Base-by-base conservation (phyloP, 2,797 vertebrate genomes). In the Enteromius paludinosus region DNA sequence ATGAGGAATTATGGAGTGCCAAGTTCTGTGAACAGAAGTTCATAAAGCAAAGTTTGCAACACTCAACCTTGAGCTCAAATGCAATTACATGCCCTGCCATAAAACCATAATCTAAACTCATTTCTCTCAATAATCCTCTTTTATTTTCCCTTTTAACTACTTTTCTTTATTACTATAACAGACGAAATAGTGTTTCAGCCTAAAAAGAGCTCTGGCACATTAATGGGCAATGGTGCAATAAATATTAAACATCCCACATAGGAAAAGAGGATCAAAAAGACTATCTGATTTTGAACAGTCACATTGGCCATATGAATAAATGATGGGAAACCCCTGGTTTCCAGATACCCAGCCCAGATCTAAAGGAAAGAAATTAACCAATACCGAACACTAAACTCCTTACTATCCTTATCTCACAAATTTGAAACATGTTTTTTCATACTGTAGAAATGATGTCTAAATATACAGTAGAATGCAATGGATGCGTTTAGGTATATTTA, bases 241-340 rank as follows among this genome's bases (percentile, higher is more conserved):
- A 93, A 95, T 93, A 93, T 93, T 93, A 89, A 93, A 93, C 91
- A 92, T 92, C 88, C 85, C 89, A 89, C 91, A 92, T 80, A 93
- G 92, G 92, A 91, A 30, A 93, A 94, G 90, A 91, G 91, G 92
- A 94, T 94, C 91, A 94, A 93, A 94, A 93, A 92, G 87, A 85
- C 89, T 86, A 88, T 89, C 88, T 84, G 87, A 92, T 92, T 91
- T 92, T 73, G 86, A 92, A 88, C 87, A 71, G 87, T 90, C 92
- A 91, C 90, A 90, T 92, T 89, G 90, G 82, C 35, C 0, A 30
- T 84, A 93, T 94, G 86, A 92, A 94, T 94, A 92, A 91, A 94
- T 93, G 70, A 84, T 84, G 59, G 86, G 86, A 76, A 89, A 90
- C 91, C 89, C 86, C 88, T 68, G 90, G 92, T 91, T 91, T 82